These are phyloP conservation scores for Myrmecophaga tridactyla DNA, from an alignment of 2,113 vertebrate species.

Conservation along the genomic window DNA sequence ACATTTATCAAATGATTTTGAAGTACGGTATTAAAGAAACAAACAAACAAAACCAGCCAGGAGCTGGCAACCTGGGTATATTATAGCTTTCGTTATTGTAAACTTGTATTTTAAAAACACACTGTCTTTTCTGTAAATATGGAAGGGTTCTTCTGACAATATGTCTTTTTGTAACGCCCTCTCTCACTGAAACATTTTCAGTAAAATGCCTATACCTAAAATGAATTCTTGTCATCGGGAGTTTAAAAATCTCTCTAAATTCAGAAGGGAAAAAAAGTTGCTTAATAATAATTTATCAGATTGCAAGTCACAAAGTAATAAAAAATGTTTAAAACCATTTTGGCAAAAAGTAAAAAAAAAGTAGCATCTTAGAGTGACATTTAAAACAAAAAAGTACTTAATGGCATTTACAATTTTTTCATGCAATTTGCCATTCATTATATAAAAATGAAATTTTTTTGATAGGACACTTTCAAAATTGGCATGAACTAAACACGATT, in stretches of 20 bases:
- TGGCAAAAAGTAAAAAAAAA: not conserved
- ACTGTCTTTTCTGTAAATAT: slow-evolving; percentile 69
- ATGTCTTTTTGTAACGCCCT: slow-evolving; percentile 43
- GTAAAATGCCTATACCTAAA: slow-evolving; percentile 59
- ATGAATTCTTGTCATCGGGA: slow-evolving; percentile 53
- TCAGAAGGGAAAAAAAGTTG: not conserved
- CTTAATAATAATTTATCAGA: slow-evolving; percentile 58
- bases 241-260: slow-evolving; percentile 56
- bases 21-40: slow-evolving; percentile 49
- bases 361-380: slow-evolving; percentile 23
- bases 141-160: slow-evolving; percentile 60
- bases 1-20: slow-evolving; percentile 71
- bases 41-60: not conserved
- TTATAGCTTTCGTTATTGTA: slow-evolving; percentile 69
- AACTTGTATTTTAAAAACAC: slow-evolving; percentile 72
- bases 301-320: slow-evolving; percentile 55
- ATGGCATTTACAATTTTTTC: not conserved
- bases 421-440: slow-evolving; percentile 41
- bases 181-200: slow-evolving; percentile 56
- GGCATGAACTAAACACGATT: slow-evolving; percentile 73
- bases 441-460: slow-evolving; percentile 40
- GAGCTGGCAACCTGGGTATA: slow-evolving; percentile 54
- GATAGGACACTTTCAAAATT: slow-evolving; percentile 44
- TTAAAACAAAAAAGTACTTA: slow-evolving; percentile 17
- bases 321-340: slow-evolving; percentile 49